Evolutionary conservation across 2,113 vertebrate species (phyloP).

Genomic region (Pelvicachromis taeniatus): DNA sequence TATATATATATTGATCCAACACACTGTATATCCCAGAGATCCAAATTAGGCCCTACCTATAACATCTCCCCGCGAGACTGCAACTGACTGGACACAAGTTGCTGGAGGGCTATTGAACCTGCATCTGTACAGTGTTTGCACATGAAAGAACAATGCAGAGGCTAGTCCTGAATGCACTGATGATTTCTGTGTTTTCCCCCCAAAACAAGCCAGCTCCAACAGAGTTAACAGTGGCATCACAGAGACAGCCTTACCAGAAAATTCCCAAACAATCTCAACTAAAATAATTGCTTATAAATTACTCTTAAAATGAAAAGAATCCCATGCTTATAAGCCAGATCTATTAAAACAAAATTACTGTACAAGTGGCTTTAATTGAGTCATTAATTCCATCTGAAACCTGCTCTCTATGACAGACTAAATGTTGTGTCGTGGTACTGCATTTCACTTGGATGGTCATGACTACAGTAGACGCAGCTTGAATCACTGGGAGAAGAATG

Average conservation of each 20-base stretch:
- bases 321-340: not conserved
- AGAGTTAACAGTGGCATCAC: not conserved
- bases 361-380: not conserved
- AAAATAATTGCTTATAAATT: not conserved
- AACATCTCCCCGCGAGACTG: not conserved
- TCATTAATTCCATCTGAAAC: not conserved
- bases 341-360: not conserved
- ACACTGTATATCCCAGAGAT: not conserved
- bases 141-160: not conserved
- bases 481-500: not conserved
- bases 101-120: not conserved
- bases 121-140: not conserved
- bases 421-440: not conserved
- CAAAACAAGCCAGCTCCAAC: not conserved
- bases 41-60: not conserved
- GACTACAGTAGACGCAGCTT: not conserved
- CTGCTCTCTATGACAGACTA: not conserved
- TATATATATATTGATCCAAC: not conserved
- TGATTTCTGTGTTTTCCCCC: not conserved
- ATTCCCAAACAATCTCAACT: not conserved
- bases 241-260: not conserved
- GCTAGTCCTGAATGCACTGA: not conserved
- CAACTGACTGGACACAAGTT: constrained; percentile 18
- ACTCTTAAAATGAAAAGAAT: not conserved
- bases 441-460: not conserved